phyloP scores from a whole-genome alignment of 2,797 vertebrate genomes.

The Diceros bicornis region DNA sequence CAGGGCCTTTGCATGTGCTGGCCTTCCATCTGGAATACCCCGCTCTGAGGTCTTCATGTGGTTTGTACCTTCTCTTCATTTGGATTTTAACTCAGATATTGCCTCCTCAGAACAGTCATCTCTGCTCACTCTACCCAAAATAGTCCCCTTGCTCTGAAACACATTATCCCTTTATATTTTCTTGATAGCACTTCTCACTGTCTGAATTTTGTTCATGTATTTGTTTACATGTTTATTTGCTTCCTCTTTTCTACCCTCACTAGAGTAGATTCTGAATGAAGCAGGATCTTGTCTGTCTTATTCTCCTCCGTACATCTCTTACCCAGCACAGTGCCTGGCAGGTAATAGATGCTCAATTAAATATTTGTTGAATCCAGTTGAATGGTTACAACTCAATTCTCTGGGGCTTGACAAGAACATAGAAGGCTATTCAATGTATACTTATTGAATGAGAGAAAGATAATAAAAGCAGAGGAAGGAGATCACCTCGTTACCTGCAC shows the following conservation, averaged over 20 bases:
- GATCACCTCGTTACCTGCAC: background rate
- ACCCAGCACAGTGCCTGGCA: background rate
- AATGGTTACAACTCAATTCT: constrained; percentile 48
- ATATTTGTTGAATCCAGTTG: constrained; percentile 37
- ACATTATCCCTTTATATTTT: background rate
- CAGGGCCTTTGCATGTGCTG: background rate
- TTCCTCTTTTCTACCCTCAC: background rate
- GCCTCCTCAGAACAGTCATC: background rate
- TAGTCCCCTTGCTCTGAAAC: background rate
- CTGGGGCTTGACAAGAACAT: background rate
- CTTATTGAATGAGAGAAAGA: constrained; percentile 25
- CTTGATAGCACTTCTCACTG: background rate
- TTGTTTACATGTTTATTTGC: background rate
- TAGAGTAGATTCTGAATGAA: background rate
- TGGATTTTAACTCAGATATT: constrained; percentile 46
- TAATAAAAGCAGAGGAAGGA: constrained; percentile 21
- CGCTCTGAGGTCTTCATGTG: background rate
- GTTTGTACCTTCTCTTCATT: background rate
- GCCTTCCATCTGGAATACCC: background rate
- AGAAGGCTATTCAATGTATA: background rate
- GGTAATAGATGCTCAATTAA: constrained; percentile 5
- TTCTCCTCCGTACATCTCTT: background rate
- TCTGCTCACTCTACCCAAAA: background rate
- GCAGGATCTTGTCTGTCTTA: background rate
- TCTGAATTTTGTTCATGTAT: background rate